phyloP scores from a whole-genome alignment of 2,113 vertebrate genomes.

The Xiphophorus maculatus region DNA sequence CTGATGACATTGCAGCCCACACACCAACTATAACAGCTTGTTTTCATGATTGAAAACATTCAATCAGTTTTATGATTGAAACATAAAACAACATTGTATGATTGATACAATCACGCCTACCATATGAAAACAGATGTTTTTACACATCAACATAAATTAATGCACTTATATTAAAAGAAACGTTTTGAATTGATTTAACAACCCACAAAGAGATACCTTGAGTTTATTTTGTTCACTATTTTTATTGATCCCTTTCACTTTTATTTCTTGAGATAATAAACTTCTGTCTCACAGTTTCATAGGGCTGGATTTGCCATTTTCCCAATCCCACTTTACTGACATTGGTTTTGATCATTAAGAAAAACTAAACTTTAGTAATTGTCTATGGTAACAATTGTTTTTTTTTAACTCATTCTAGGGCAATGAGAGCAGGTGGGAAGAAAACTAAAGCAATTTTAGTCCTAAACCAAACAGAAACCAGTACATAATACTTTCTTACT shows the following conservation, averaged over 20 bases:
- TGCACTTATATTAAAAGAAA: neutral
- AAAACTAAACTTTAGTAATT: neutral
- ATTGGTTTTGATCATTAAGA: neutral
- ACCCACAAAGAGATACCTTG: neutral
- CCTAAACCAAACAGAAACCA: too few species aligned
- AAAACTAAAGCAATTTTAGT: neutral
- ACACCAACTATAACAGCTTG: neutral
- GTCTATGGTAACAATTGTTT: too few species aligned
- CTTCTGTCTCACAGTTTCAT: neutral
- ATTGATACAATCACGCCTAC: too few species aligned
- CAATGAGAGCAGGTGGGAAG: neutral
- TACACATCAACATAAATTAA: neutral
- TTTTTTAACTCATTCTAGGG: neutral
- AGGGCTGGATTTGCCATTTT: neutral
- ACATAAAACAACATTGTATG: neutral
- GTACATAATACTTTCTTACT: too few species aligned
- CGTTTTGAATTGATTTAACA: neutral
- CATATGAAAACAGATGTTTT: neutral
- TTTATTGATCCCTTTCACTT: neutral
- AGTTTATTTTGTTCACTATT: neutral
- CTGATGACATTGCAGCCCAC: neutral
- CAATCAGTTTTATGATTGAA: too few species aligned
- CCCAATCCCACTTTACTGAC: neutral
- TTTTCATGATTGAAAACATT: neutral
- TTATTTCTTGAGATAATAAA: neutral